A percentile compares a stretch with the other conserved stretches of the same genome.
Evolutionary conservation across 2,888 invertebrate species (phyloP).

Genomic region (Brachycybe producta): DNA sequence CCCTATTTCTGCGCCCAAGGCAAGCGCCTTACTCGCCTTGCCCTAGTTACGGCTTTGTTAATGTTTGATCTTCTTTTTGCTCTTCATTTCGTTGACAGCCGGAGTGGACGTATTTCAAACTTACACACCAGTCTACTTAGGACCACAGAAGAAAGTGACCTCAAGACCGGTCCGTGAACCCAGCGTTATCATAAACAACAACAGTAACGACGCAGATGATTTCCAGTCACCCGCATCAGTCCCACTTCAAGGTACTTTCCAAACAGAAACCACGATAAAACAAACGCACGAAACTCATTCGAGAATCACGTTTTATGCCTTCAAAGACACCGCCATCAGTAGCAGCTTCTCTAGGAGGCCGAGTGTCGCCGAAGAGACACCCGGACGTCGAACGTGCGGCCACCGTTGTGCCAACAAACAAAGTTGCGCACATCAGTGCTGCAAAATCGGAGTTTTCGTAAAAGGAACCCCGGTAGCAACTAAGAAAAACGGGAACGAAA

Average conservation of each 20-base stretch:
- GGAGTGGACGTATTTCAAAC: conserved; percentile 8
- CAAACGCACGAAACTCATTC: background rate
- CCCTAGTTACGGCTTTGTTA: too few species aligned
- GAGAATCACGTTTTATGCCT: too few species aligned
- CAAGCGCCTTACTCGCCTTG: too few species aligned
- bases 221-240: background rate
- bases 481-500: too few species aligned
- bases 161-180: background rate
- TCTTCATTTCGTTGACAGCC: background rate
- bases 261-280: background rate
- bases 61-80: too few species aligned
- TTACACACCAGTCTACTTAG: conserved; percentile 6
- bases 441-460: conserved; percentile 26
- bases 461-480: too few species aligned
- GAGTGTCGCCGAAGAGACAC: background rate
- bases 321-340: background rate
- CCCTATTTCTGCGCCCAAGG: too few species aligned
- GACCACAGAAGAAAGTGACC: background rate
- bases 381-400: conserved; percentile 21
- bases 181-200: background rate
- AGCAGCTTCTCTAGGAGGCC: background rate
- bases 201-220: background rate
- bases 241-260: background rate
- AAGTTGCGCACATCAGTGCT: conserved; percentile 29
- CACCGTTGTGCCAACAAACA: conserved; percentile 29